phyloP scores from a whole-genome alignment of 1,140 invertebrate genomes.

The Drosophila elegans region DNA sequence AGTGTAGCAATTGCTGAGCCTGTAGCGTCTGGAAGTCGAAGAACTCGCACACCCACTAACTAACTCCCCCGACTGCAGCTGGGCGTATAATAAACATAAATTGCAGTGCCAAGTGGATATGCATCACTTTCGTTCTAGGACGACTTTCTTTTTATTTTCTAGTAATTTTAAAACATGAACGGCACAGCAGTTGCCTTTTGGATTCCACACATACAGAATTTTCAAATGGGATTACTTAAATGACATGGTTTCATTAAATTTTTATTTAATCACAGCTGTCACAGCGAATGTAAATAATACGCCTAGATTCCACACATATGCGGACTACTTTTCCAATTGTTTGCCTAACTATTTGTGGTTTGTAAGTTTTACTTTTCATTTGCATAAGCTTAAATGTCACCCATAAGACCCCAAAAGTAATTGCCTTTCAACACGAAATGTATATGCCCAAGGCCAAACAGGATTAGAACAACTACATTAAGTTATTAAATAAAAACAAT shows the following conservation, averaged over 20 bases:
- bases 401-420: conserved; percentile 19
- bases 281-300: neutral
- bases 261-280: neutral
- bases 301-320: neutral
- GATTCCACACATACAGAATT: no score
- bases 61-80: conserved; percentile 16
- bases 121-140: conserved; percentile 7
- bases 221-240: no score
- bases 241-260: neutral
- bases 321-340: neutral
- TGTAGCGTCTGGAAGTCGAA: conserved; percentile 6
- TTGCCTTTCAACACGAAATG: conserved; percentile 8
- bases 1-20: conserved; percentile 16
- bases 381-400: conserved; percentile 24
- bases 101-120: conserved; percentile 39
- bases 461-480: neutral
- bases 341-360: neutral
- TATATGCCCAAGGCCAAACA: neutral
- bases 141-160: conserved; percentile 20
- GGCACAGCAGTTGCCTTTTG: neutral
- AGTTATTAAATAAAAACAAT: no score
- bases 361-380: conserved; percentile 7
- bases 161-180: conserved; percentile 33
- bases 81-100: conserved; percentile 58
- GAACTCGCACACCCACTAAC: conserved; percentile 11